A percentile compares a stretch with the other conserved stretches of the same genome.
Conservation (phyloP, 2,888 invertebrate species). For the Drosophila anomelani region DNA sequence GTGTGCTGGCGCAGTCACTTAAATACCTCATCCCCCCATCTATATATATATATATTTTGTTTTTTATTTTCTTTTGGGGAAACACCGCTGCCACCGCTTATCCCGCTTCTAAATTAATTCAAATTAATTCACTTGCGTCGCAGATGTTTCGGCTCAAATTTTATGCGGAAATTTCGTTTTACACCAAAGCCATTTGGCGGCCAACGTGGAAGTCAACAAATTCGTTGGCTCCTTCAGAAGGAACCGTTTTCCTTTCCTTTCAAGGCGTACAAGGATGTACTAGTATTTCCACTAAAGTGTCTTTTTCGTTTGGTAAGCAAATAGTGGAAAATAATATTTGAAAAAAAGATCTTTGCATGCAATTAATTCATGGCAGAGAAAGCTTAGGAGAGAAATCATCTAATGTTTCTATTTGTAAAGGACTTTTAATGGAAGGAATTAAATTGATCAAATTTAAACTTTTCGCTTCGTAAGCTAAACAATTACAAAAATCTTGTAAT, state of each 20-base stretch:
- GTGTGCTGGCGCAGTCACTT: conserved; percentile 73
- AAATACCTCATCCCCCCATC: conserved; percentile 39
- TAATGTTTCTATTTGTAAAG: too few relatives aligned
- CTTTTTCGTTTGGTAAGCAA: not conserved
- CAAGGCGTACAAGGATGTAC: not conserved
- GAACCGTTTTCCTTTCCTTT: not conserved
- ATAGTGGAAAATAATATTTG: not conserved
- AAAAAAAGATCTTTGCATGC: not conserved
- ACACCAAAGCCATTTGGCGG: conserved; percentile 70
- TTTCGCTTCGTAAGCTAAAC: not conserved
- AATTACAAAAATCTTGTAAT: not conserved
- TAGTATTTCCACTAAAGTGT: not conserved
- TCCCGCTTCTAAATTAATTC: conserved; percentile 76
- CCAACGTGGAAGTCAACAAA: conserved; percentile 34
- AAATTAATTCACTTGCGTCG: conserved; percentile 81
- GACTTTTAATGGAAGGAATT: not conserved
- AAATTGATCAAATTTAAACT: not conserved
- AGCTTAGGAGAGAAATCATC: too few relatives aligned
- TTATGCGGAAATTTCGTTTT: conserved; percentile 78
- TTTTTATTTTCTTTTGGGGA: not conserved
- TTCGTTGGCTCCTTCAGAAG: not conserved
- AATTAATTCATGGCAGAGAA: not conserved
- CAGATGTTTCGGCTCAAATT: conserved; percentile 80
- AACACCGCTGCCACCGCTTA: conserved; percentile 3
- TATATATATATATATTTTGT: not conserved